Conservation (phyloP, 2,797 vertebrate species). For the Sebastes minor region DNA sequence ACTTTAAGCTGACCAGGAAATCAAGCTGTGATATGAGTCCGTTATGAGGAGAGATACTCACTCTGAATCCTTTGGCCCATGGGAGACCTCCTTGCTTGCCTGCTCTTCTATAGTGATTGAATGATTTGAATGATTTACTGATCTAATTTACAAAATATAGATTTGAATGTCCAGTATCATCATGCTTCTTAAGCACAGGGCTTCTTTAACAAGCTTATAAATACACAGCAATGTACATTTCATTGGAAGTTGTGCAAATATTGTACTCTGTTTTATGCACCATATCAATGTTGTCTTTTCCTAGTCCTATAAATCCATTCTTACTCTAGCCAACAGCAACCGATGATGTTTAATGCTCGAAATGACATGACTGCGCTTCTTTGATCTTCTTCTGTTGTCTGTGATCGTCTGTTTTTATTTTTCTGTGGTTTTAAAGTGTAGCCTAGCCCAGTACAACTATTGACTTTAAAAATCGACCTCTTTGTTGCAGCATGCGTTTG, state of each 20-base stretch:
- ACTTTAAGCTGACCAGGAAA: constrained; percentile 67
- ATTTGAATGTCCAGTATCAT: background rate
- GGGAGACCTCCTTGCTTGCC: constrained; percentile 31
- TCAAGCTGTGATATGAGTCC: constrained; percentile 64
- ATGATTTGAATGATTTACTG: background rate
- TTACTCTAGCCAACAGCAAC: background rate
- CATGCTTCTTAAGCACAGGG: background rate
- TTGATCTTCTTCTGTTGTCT: background rate
- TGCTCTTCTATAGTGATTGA: background rate
- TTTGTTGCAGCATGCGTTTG: background rate
- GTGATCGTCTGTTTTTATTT: background rate
- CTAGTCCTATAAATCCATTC: too few species aligned
- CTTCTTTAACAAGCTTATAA: background rate
- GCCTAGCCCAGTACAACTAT: background rate
- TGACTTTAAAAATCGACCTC: background rate
- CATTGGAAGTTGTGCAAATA: background rate
- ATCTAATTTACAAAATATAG: background rate
- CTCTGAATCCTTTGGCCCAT: constrained; percentile 45
- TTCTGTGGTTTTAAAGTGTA: background rate
- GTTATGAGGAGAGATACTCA: constrained; percentile 61
- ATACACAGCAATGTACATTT: background rate
- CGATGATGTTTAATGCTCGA: background rate
- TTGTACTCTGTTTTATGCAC: background rate
- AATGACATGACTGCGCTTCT: background rate
- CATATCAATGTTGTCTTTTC: background rate